Evolutionary conservation across 2,888 invertebrate genomes (phyloP).

Genomic region (Eucera pruinosa): DNA sequence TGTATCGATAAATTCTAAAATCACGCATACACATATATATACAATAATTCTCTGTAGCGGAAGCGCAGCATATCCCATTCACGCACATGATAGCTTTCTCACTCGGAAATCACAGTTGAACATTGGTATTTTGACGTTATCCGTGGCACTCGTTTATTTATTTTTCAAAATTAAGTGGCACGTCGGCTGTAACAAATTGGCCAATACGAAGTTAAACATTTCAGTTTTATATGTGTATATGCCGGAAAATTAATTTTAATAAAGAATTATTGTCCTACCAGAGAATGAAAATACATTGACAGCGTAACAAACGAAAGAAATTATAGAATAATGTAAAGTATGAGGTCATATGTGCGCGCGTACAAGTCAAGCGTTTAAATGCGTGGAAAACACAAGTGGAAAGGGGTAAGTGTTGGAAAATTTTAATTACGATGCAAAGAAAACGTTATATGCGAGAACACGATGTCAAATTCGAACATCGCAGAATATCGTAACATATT

Average conservation of each 20-base stretch:
- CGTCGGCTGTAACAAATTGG: conserved; percentile 23
- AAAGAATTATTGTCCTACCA: too few relatives aligned
- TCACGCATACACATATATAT: conserved; percentile 48
- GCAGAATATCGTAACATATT: conserved; percentile 2
- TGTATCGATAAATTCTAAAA: conserved; percentile 58
- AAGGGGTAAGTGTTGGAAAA: too few relatives aligned
- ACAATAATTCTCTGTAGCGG: conserved; percentile 55
- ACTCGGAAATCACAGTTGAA: conserved; percentile 73
- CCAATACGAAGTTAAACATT: conserved; percentile 20
- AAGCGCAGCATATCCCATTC: conserved; percentile 59
- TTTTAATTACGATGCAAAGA: conserved; percentile 11
- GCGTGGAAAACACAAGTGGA: too few relatives aligned
- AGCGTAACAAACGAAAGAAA: background rate
- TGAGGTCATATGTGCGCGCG: background rate
- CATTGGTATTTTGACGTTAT: conserved; percentile 69
- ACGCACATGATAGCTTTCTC: conserved; percentile 58
- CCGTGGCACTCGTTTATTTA: conserved; percentile 61
- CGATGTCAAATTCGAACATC: too few relatives aligned
- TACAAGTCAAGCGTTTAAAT: too few relatives aligned
- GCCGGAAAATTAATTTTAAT: too few relatives aligned
- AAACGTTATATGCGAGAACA: conserved; percentile 4
- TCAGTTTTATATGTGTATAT: conserved; percentile 13
- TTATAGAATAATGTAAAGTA: background rate
- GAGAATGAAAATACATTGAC: conserved; percentile 10
- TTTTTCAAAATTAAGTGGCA: conserved; percentile 42